Base-by-base conservation (phyloP, 2,888 invertebrate genomes). In the Dascillus cervinus region DNA sequence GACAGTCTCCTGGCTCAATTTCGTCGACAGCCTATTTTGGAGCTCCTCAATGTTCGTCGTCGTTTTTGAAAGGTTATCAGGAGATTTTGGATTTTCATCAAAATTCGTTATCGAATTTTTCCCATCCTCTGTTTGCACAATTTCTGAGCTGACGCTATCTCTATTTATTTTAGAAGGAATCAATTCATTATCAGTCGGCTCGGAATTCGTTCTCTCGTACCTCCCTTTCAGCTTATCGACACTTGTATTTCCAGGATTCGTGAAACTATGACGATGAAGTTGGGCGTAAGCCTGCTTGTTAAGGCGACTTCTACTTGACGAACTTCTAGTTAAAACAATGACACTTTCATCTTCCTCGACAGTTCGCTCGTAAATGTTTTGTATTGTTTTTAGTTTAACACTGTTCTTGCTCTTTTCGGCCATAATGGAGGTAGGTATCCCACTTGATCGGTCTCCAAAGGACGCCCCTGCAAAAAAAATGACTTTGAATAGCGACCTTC, bases 1-100 rank as follows among this genome's bases (percentile, higher is more conserved):
- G 14, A 49, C 45, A n/a, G 47, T 45, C 11, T 43, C 46, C 24
- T 30, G 32, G 23, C 42, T 46, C 11, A 44, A 32, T 46, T 50
- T 56, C 4, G 48, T 30, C 4, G 37, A 29, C 13, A 33, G 32
- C 31, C 32, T 42, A 24, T 20, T 40, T 37, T 43, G 43, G 6
- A 35, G 19, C 22, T 32, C 34, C 28, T 36, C 38, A 6, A 37
- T 39, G 5, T 42, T 35, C 1, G 30, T 26, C 5, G 22, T 37
- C 4, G 38, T 36, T 28, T 37, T 30, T 15, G 23, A 25, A 14
- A 30, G 17, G 2, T 27, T 22, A n/a, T 24, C 29, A 9, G 22
- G 9, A 17, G 20, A 19, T 8, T 17, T 17, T 4, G 17, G 17
- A 6, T 13, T n/a, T 13, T 10, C 5, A 10, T 22, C 22, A n/a